Conservation (phyloP, 92 coral and sea anemone genomes). For the Virgularia gustaviana region DNA sequence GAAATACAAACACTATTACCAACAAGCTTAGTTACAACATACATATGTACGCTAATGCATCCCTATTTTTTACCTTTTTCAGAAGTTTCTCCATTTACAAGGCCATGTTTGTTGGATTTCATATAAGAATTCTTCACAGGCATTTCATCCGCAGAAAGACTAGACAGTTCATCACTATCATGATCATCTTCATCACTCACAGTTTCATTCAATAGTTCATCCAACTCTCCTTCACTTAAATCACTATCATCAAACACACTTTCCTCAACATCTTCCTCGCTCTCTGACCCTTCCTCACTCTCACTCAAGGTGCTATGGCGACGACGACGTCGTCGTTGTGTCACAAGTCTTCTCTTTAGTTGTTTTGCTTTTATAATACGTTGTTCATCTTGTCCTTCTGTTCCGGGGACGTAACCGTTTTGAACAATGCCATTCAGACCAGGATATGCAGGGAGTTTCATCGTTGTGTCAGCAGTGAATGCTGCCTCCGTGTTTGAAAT, state of each 20-base stretch:
- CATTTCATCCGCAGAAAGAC: slow-evolving; percentile 59
- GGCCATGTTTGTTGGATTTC: no score
- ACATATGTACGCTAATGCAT: no score
- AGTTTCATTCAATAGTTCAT: slow-evolving; percentile 61
- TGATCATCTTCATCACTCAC: slow-evolving; percentile 65
- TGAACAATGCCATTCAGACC: slow-evolving; percentile 19
- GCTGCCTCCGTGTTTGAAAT: slow-evolving; percentile 26
- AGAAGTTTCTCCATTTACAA: slow-evolving; percentile 15
- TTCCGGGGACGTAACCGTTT: slow-evolving; percentile 9
- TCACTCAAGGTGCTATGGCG: slow-evolving; percentile 71
- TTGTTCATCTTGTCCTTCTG: slow-evolving; percentile 25
- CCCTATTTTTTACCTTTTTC: slow-evolving; percentile 11
- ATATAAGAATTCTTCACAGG: slow-evolving; percentile 82
- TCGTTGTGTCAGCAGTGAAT: slow-evolving; percentile 6
- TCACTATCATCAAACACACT: slow-evolving; percentile 69
- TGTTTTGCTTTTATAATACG: slow-evolving; percentile 58
- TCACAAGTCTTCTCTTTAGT: slow-evolving; percentile 60
- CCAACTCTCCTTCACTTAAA: slow-evolving; percentile 89
- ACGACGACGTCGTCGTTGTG: slow-evolving; percentile 77
- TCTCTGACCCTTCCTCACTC: slow-evolving; percentile 66
- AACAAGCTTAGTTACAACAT: background rate
- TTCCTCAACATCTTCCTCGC: slow-evolving; percentile 53
- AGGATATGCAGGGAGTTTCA: slow-evolving; percentile 1
- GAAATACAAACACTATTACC: background rate
- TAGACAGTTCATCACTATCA: slow-evolving; percentile 61